A percentile compares a stretch with the other conserved stretches of the same genome.
Conservation (phyloP, 1,140 invertebrate genomes). For the Saccostrea echinata region DNA sequence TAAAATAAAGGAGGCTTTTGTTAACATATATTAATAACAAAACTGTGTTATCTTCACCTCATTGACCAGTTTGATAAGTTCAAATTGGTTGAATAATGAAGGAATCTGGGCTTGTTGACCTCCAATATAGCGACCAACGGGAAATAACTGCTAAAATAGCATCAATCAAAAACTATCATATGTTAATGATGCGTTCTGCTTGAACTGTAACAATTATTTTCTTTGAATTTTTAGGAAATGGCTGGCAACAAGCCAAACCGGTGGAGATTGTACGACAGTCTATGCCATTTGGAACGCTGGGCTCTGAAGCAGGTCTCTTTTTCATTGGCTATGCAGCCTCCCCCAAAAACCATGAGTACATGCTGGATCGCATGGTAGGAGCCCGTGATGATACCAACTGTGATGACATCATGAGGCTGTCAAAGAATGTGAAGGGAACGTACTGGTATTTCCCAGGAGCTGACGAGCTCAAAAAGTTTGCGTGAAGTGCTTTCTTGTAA, state of each 20-base stretch:
- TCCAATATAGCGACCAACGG: too few species aligned
- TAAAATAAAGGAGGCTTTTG: too few species aligned
- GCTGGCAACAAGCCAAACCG: slow-evolving; percentile 69
- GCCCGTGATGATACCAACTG: slow-evolving; percentile 64
- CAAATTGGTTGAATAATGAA: too few species aligned
- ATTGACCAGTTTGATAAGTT: too few species aligned
- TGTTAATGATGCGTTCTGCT: too few species aligned
- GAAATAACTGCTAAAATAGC: too few species aligned
- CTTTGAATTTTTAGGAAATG: slow-evolving; percentile 64
- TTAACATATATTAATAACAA: too few species aligned
- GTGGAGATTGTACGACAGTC: slow-evolving; percentile 77
- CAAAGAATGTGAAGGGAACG: slow-evolving; percentile 75
- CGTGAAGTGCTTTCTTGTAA: slow-evolving; percentile 52
- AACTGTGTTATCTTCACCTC: too few species aligned
- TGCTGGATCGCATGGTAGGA: slow-evolving; percentile 78
- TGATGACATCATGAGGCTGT: slow-evolving; percentile 77
- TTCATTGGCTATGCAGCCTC: slow-evolving; percentile 76
- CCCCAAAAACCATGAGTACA: slow-evolving; percentile 73
- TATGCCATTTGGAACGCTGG: slow-evolving; percentile 73
- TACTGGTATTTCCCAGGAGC: slow-evolving; percentile 79
- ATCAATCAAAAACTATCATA: too few species aligned
- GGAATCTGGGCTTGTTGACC: too few species aligned
- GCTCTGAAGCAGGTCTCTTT: slow-evolving; percentile 73
- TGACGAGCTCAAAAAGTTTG: slow-evolving; percentile 71
- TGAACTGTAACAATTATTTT: not conserved